Base-by-base conservation (phyloP, 2,113 vertebrate species). In the Melanocharis versteri region DNA sequence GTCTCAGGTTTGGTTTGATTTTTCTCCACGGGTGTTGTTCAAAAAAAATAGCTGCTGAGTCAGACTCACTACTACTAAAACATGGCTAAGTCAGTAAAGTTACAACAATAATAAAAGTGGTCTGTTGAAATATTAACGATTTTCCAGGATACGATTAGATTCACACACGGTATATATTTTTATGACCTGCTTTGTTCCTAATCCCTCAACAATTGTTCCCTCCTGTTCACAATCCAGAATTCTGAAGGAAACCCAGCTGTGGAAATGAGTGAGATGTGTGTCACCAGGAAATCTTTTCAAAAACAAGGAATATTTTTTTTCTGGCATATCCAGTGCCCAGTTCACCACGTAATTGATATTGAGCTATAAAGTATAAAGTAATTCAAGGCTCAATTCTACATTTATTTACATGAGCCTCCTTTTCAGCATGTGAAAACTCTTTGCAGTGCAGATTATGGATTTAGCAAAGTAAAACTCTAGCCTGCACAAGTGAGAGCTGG, bases 21-120 rank as follows among this genome's bases (percentile, higher is more conserved):
- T 81, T 42, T 72, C 40, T 33, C 24, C 11, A 51, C 0, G 0
- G 2, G 3, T 53, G 3, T 12, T 66, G 4, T 53, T 73, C 37
- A 2, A 35, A 60, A 78, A 70, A 70, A 53, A 42, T 1, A 58
- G 19, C 21, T 94, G 37, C n/a, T 7, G 4, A 27, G 7, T 56
- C 89, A 88, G 45, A 33, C 13, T 75, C 18, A 17, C 24, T 27
- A 21, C 31, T 65, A 40, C 24, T 61, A 58, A 85, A 70, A 45
- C 22, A 27, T 21, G 42, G 8, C 15, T 68, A 78, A 69, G 16
- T 53, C 40, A 87, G 30, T n/a, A 68, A 23, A n/a, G 15, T 80
- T 86, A 50, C 6, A 77, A 60, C 2, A 87, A 26, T 57, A 58
- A 56, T 47, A 78, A 40, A 71, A 51, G 11, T 31, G 7, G 3